These are phyloP conservation scores for Gracilinanus agilis DNA, from an alignment of 2,113 vertebrate genomes.

Conservation along the genomic window DNA sequence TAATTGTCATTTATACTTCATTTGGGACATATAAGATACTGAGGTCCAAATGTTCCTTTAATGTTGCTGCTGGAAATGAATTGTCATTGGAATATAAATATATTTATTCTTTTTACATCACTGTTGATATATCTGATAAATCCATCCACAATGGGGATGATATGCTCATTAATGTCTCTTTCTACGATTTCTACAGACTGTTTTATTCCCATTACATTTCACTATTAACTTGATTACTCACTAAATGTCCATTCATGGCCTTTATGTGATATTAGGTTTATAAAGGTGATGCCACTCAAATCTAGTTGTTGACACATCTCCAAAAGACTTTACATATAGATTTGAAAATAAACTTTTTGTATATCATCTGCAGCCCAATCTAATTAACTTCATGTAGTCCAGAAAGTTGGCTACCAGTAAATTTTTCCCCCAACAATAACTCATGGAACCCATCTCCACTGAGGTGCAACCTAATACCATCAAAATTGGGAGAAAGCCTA, in stretches of 20 bases:
- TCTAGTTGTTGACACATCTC: background rate
- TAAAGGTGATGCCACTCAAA: background rate
- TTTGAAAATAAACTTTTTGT: background rate
- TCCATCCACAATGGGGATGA: background rate
- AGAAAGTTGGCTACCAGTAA: background rate
- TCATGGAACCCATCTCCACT: background rate
- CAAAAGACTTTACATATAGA: background rate
- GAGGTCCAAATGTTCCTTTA: background rate
- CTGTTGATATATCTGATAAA: background rate
- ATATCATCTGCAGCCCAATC: background rate
- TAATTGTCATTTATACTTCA: background rate
- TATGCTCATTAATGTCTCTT: background rate
- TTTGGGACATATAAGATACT: background rate
- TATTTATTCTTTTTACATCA: background rate
- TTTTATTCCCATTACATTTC: background rate
- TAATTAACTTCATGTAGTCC: background rate
- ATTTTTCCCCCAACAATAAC: background rate
- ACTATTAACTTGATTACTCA: background rate
- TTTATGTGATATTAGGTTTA: background rate
- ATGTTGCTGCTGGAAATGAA: background rate
- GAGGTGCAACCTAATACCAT: background rate
- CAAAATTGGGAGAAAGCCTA: background rate
- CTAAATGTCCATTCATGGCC: background rate
- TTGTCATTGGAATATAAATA: background rate
- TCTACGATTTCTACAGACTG: background rate